Conservation (phyloP, 2,113 vertebrate species). For the Condylura cristata region DNA sequence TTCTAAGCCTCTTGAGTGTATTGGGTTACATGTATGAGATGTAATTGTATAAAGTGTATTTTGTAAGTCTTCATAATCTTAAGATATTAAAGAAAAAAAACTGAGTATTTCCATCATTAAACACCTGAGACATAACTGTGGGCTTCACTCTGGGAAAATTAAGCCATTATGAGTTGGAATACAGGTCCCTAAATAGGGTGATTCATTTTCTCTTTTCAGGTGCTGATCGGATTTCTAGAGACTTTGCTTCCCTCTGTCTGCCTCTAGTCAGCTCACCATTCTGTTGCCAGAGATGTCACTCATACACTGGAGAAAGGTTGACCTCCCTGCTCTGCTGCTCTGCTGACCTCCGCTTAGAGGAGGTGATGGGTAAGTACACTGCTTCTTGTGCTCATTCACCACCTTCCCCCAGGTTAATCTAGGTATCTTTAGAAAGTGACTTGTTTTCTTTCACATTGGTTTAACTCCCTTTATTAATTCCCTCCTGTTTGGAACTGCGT, state of each 20-base stretch:
- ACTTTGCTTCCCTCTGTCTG: not conserved
- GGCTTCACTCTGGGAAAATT: not conserved
- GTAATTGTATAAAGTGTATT: constrained; percentile 35
- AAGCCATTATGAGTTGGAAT: not conserved
- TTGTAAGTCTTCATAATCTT: not conserved
- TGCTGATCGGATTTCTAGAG: not conserved
- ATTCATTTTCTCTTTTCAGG: not conserved
- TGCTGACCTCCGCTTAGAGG: not conserved
- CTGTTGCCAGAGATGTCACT: not conserved
- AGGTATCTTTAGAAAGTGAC: not conserved
- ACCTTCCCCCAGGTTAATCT: not conserved
- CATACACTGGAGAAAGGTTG: not conserved
- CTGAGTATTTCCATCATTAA: not conserved
- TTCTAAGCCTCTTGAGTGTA: not conserved
- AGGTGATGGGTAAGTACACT: not conserved
- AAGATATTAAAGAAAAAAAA: constrained; percentile 13
- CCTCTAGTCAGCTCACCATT: not conserved
- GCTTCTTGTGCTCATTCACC: not conserved
- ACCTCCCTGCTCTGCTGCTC: not conserved
- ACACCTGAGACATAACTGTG: not conserved
- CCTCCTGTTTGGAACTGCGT: not conserved
- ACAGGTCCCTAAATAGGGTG: not conserved
- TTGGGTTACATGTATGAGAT: constrained; percentile 22
- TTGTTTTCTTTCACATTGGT: not conserved
- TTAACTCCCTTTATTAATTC: not conserved